A percentile compares a stretch with the other conserved stretches of the same genome.
Conservation (phyloP, 2,113 vertebrate genomes). For the Phrynosoma blainvillii region DNA sequence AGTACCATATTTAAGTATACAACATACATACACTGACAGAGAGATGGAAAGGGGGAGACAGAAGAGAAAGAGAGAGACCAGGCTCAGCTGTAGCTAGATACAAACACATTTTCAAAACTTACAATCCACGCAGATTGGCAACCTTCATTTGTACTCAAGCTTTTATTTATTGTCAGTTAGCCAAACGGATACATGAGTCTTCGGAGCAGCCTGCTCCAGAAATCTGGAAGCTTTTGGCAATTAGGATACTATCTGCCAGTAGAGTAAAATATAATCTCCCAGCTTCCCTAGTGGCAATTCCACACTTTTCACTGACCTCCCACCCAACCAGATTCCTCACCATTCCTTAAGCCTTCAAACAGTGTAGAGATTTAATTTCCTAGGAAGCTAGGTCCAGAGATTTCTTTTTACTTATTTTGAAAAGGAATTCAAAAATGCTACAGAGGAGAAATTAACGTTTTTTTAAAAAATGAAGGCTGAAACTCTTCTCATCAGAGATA, state of each 20-base stretch:
- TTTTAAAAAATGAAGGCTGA: neutral
- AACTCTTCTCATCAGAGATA: neutral
- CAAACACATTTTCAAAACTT: neutral
- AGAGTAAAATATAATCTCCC: neutral
- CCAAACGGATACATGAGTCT: neutral
- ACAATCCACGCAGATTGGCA: neutral
- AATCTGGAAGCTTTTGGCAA: constrained; percentile 17
- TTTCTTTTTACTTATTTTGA: neutral
- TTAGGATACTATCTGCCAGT: neutral
- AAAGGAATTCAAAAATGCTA: neutral
- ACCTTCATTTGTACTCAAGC: neutral
- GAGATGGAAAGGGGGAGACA: neutral
- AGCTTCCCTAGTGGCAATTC: neutral
- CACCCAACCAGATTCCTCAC: neutral
- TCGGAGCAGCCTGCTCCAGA: neutral
- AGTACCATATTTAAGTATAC: neutral
- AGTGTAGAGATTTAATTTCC: neutral
- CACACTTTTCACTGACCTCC: neutral
- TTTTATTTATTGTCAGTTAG: constrained; percentile 6
- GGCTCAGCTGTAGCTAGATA: neutral
- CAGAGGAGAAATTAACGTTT: neutral
- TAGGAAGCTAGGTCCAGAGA: neutral
- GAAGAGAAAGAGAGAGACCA: neutral
- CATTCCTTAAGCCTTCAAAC: neutral
- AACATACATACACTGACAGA: neutral